phyloP scores from a whole-genome alignment of 2,888 invertebrate species.

The Heliconius erato region DNA sequence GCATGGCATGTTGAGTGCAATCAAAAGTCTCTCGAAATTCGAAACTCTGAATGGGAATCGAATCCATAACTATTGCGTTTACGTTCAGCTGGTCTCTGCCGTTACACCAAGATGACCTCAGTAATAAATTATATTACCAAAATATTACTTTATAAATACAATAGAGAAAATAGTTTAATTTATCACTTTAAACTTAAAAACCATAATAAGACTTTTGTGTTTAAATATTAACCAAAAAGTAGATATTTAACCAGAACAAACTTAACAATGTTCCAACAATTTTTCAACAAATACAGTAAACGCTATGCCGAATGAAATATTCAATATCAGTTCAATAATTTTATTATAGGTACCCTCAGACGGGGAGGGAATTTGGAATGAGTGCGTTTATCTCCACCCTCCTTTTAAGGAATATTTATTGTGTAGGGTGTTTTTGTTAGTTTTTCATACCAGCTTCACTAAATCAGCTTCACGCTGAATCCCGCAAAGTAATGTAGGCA shows the following conservation, averaged over 20 bases:
- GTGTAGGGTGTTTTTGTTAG: constrained; percentile 33
- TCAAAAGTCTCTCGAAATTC: too few species aligned
- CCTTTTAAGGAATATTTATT: constrained; percentile 48
- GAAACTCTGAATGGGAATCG: too few species aligned
- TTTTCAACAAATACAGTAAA: constrained; percentile 27
- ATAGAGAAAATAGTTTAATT: too few species aligned
- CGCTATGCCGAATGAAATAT: constrained; percentile 37
- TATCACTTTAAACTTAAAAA: too few species aligned
- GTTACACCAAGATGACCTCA: too few species aligned
- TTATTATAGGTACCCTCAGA: constrained; percentile 43
- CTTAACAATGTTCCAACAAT: constrained; percentile 18
- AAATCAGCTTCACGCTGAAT: neutral
- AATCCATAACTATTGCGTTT: too few species aligned
- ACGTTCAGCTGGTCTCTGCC: too few species aligned
- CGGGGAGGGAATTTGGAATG: constrained; percentile 49
- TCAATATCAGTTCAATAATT: constrained; percentile 51
- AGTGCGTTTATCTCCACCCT: constrained; percentile 43
- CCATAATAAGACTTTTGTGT: too few species aligned
- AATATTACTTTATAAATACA: too few species aligned
- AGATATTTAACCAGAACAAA: neutral
- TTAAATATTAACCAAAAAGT: neutral
- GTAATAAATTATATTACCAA: too few species aligned
- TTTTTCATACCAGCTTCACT: constrained; percentile 4
- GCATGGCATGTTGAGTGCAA: too few species aligned
- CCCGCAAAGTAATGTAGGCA: too few species aligned